Conservation (phyloP, 2,113 vertebrate species). For the Dicentrarchus labrax region DNA sequence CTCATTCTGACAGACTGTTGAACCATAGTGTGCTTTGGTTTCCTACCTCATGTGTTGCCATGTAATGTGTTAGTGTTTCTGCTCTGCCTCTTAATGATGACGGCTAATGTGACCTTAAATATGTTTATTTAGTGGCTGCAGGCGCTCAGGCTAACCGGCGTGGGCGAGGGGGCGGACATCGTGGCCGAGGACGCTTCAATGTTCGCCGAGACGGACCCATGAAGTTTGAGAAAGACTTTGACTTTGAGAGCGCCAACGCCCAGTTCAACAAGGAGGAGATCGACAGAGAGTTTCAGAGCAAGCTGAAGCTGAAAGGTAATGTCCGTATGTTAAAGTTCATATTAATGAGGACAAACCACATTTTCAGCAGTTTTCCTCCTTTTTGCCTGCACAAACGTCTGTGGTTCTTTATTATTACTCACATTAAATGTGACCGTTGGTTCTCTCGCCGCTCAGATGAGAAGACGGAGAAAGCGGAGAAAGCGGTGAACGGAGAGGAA, state of each 20-base stretch:
- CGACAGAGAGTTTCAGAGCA: conserved; percentile 96
- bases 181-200: conserved; percentile 92
- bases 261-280: conserved; percentile 99
- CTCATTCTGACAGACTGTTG: neutral
- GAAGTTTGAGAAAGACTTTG: conserved; percentile 99
- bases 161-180: conserved; percentile 89
- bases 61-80: neutral
- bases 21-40: conserved; percentile 2
- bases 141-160: conserved; percentile 84
- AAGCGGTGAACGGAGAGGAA: conserved; percentile 94
- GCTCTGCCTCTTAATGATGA: neutral
- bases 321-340: too few relatives aligned
- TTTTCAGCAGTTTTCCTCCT: too few relatives aligned
- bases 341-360: too few relatives aligned
- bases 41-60: neutral
- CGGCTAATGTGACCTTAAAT: neutral
- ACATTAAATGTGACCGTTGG: neutral
- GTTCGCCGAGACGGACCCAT: conserved; percentile 93
- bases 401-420: too few relatives aligned
- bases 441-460: conserved; percentile 84
- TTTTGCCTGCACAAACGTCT: too few relatives aligned
- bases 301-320: conserved; percentile 94
- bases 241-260: conserved; percentile 98
- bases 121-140: conserved; percentile 48
- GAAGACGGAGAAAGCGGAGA: conserved; percentile 91